Evolutionary conservation across 1,140 invertebrate species (phyloP).

Genomic region (Tetramorium parvispinum): DNA sequence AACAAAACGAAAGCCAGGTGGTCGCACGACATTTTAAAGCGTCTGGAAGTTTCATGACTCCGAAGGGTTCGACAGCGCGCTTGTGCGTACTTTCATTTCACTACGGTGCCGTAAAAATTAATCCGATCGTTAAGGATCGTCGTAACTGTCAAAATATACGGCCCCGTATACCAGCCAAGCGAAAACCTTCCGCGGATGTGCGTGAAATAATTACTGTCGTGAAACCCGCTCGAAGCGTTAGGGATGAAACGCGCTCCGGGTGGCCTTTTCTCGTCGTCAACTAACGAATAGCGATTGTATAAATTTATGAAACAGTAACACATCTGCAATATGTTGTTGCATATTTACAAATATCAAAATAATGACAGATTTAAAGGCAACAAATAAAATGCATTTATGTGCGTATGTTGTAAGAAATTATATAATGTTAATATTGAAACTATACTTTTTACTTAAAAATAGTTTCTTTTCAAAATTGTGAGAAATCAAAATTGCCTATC

Average conservation of each 20-base stretch:
- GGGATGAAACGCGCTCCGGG: conserved; percentile 16
- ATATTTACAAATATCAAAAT: neutral
- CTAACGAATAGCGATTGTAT: conserved; percentile 40
- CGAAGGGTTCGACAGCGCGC: neutral
- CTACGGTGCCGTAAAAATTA: conserved; percentile 81
- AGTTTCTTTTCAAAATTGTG: neutral
- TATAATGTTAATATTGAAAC: neutral
- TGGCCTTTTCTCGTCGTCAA: conserved; percentile 22
- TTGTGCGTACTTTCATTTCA: conserved; percentile 76
- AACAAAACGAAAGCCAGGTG: conserved; percentile 39
- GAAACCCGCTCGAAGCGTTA: conserved; percentile 29
- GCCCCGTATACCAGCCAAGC: conserved; percentile 69
- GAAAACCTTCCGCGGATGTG: conserved; percentile 67
- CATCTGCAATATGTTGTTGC: neutral
- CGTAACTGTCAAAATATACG: conserved; percentile 83
- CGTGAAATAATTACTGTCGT: conserved; percentile 58
- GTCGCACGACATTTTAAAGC: conserved; percentile 46
- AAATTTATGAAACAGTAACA: conserved; percentile 6
- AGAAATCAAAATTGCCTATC: neutral
- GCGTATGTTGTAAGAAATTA: neutral
- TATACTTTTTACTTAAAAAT: neutral
- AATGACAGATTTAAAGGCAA: neutral
- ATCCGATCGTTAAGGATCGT: conserved; percentile 82
- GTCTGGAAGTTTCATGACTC: conserved; percentile 47
- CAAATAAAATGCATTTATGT: conserved; percentile 1